Evolutionary conservation across 2,888 invertebrate genomes (phyloP), one percentile per base, ranked within the genome.

Genomic region (Eucera pruinosa): DNA sequence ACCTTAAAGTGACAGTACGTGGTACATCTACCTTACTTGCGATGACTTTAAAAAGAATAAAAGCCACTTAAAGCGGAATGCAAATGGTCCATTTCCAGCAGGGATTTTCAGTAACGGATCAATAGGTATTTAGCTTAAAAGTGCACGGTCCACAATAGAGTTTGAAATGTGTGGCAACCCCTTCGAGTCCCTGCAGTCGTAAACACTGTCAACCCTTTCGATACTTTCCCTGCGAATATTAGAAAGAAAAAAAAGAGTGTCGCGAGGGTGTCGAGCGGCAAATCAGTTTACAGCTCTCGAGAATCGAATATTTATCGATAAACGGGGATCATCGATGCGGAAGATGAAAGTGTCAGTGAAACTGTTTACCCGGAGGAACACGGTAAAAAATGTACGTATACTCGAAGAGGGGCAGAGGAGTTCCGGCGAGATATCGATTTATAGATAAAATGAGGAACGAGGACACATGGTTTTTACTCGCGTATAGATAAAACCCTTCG

Each of bases 381-480:
- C 39, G 30, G 30, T 58, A 60, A 72, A 72, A 45, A 78, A 74
- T 52, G 39, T 60, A 23, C 18, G 20, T 23, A 52, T 39, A 43
- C 33, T n/a, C 41, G n/a, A 36, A 23, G 2, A 47, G 43, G 39
- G 50, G 52, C 23, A 30, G 65, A 58, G 13, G 39, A 25, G 27
- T 11, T 11, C 18, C 36, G 23, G 20, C 39, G 55, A 30, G 74
- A 62, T 80, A 81, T 81, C 68, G 80, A 81, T 75, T 81, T 65
- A 48, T 58, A 33, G 68, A 69, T 65, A 72, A 67, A 80, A 58
- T 36, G 18, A 18, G 58, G 54, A 60, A 54, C 72, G 45, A 30
- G 71, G 60, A 48, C 67, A 48, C 70, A 36, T 25, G 61, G 57
- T 75, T 80, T 80, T 75, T 54, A 68, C 23, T 27, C 57, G 25